Base-by-base conservation (phyloP, 2,888 invertebrate species). In the Macrosoma leucophasiata region DNA sequence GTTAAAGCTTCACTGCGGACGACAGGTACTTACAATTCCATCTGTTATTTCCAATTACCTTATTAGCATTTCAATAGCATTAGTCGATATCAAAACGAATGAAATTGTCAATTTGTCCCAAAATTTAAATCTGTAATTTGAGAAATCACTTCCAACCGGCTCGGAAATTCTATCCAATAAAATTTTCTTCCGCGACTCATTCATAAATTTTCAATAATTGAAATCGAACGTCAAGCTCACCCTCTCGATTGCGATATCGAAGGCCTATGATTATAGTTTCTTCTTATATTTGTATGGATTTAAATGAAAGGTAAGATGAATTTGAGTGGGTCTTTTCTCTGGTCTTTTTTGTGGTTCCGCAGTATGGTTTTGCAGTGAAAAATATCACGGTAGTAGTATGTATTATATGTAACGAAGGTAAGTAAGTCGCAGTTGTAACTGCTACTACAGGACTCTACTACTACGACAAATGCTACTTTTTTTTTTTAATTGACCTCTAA, bases 161-260 rank as follows among this genome's bases (percentile, higher is more conserved):
- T 61, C 56, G 66, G 62, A 70, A 68, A 75, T 68, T 73, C 59
- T 58, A 64, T 67, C 62, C 55, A 67, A 71, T 76, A 71, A 71
- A 74, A 73, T 68, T 66, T 67, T 65, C 65, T 67, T 68, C 62
- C 55, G 57, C 53, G 62, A 65, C 51, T 62, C 66, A 63, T 72
- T 75, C 68, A 71, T 76, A 76, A 78, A 74, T 75, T 76, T 56
- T 68, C 67, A 55, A 71, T 78, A 76, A 76, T 76, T 74, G 74
- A 75, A n/a, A 73, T 76, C 52, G 62, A 66, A 67, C 62, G 72
- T 66, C 72, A 65, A 59, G 49, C 48, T 62, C 58, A 62, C 58
- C 58, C 57, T 60, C 58, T 55, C 46, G 43, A 56, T 51, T 62
- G 64, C 62, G 58, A 62, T 69, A 63, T 68, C 58, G 59, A 57